phyloP scores from a whole-genome alignment of 2,113 vertebrate genomes.

The Actenoides hombroni region DNA sequence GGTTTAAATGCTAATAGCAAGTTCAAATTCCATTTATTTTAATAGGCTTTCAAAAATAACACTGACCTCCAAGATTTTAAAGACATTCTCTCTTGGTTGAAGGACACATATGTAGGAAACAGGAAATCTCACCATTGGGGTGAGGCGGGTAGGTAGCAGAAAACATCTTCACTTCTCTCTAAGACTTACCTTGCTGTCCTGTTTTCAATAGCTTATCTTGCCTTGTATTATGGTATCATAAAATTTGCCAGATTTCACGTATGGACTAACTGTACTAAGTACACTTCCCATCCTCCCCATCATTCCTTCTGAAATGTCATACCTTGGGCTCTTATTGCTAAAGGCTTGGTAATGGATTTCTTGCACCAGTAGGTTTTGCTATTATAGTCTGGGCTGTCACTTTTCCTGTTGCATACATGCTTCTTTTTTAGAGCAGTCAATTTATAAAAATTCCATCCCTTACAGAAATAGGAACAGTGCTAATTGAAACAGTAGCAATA shows the following conservation, averaged over 20 bases:
- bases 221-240: not conserved
- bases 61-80: not conserved
- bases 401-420: not conserved
- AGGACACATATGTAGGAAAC: not conserved
- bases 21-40: not conserved
- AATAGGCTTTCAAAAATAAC: not conserved
- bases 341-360: not conserved
- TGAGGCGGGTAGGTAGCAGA: not conserved
- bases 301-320: not conserved
- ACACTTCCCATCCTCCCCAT: not conserved
- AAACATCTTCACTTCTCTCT: not conserved
- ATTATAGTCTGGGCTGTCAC: not conserved
- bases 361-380: not conserved
- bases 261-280: not conserved
- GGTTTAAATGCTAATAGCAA: not conserved
- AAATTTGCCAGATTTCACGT: not conserved
- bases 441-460: not conserved
- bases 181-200: not conserved
- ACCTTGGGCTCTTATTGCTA: not conserved
- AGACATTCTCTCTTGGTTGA: not conserved
- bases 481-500: not conserved
- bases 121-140: not conserved
- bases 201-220: not conserved
- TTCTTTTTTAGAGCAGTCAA: not conserved
- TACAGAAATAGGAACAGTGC: not conserved